Conservation (phyloP, 2,888 invertebrate species). For the Ophion ventricosus region DNA sequence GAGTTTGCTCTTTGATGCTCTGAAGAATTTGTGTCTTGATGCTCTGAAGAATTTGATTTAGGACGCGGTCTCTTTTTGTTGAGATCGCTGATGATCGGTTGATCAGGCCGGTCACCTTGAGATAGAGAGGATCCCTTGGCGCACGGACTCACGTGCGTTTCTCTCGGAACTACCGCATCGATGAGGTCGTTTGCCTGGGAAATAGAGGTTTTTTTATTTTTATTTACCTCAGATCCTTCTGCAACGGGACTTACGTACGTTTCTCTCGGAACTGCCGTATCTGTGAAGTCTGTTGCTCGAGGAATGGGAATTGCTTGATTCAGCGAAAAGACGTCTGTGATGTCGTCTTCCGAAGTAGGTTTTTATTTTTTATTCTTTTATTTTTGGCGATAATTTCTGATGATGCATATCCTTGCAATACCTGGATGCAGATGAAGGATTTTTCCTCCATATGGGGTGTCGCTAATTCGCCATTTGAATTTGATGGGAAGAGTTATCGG, state of each 20-base stretch:
- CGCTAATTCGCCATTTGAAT: slow-evolving; percentile 1
- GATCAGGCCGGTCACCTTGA: too few species aligned
- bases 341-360: neutral
- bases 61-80: too few species aligned
- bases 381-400: neutral
- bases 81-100: too few species aligned
- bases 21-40: too few species aligned
- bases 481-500: too few species aligned
- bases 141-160: too few species aligned
- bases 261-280: slow-evolving; percentile 8
- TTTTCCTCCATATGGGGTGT: neutral
- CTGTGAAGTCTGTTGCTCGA: neutral
- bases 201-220: too few species aligned
- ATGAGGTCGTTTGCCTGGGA: neutral
- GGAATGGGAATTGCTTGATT: neutral
- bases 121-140: too few species aligned
- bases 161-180: too few species aligned
- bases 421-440: neutral
- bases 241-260: neutral
- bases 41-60: too few species aligned
- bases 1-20: too few species aligned
- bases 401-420: neutral
- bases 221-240: neutral
- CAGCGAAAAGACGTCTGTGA: too few species aligned
- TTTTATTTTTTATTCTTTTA: neutral